These are phyloP conservation scores for Gyps fulvus DNA, from an alignment of 2,113 vertebrate genomes.

Conservation along the genomic window DNA sequence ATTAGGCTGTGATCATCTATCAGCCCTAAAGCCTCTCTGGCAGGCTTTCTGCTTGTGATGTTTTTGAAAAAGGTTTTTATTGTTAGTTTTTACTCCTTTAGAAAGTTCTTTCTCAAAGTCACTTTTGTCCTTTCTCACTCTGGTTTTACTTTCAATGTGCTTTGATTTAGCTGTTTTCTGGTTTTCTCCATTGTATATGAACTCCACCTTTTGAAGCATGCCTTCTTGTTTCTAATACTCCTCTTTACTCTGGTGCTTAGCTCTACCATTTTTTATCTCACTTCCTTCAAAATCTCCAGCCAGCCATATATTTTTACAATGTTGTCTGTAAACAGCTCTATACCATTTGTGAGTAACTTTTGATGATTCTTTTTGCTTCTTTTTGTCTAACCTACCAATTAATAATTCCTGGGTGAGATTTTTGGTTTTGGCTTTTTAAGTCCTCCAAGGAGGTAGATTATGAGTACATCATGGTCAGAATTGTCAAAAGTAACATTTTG, in stretches of 20 bases:
- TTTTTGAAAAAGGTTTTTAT: neutral
- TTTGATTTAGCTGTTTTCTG: neutral
- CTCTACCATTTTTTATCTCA: neutral
- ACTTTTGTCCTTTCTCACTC: neutral
- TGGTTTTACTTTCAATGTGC: neutral
- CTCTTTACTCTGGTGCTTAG: neutral
- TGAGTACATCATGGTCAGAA: neutral
- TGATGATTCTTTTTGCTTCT: neutral
- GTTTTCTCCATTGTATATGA: neutral
- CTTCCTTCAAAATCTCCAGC: neutral
- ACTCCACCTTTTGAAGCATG: neutral
- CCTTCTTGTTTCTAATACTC: neutral
- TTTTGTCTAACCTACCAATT: neutral
- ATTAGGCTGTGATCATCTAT: neutral
- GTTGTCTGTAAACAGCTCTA: neutral
- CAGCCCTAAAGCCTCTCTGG: neutral
- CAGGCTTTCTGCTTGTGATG: neutral
- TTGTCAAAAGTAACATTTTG: neutral
- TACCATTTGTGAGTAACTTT: neutral
- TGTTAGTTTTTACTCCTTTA: neutral
- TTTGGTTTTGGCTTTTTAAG: neutral
- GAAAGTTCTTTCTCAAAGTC: neutral
- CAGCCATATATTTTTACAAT: neutral
- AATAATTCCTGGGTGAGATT: neutral
- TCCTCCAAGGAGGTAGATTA: neutral